phyloP scores from a whole-genome alignment of 2,888 invertebrate genomes.

The Pediacus dermestoides region DNA sequence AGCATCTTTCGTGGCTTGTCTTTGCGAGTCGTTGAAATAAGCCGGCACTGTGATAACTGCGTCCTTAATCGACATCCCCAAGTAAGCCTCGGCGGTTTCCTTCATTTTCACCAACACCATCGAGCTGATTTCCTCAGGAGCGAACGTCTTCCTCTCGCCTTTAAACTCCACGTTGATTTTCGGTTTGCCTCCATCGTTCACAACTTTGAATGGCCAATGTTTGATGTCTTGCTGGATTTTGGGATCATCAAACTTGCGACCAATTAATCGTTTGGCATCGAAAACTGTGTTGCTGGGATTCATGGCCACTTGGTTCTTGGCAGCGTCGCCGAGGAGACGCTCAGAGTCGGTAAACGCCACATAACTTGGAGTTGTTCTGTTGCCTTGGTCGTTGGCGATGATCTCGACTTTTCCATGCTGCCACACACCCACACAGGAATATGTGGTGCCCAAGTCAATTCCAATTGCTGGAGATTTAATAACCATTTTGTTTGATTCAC shows the following conservation, averaged over 20 bases:
- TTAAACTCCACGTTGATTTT: slow-evolving; percentile 63
- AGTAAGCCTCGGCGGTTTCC: slow-evolving; percentile 27
- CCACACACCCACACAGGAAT: slow-evolving; percentile 80
- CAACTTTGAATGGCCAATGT: slow-evolving; percentile 72
- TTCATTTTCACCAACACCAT: slow-evolving; percentile 55
- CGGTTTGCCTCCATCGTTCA: slow-evolving; percentile 59
- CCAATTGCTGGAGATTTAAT: slow-evolving; percentile 63
- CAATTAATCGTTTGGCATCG: slow-evolving; percentile 68
- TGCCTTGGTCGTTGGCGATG: slow-evolving; percentile 78
- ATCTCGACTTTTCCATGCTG: slow-evolving; percentile 81
- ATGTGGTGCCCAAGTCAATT: slow-evolving; percentile 85
- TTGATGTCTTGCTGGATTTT: slow-evolving; percentile 72
- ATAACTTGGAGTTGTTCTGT: slow-evolving; percentile 78
- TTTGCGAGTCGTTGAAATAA: slow-evolving; percentile 45
- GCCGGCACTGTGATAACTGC: slow-evolving; percentile 24
- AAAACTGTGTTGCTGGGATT: slow-evolving; percentile 71
- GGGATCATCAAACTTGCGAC: slow-evolving; percentile 65
- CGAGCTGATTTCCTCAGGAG: slow-evolving; percentile 67
- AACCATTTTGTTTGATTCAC: slow-evolving; percentile 36
- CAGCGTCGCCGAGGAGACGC: slow-evolving; percentile 66
- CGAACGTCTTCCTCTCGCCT: slow-evolving; percentile 60
- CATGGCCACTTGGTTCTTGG: slow-evolving; percentile 68
- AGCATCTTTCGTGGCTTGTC: slow-evolving; percentile 61
- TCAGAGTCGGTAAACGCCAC: slow-evolving; percentile 71
- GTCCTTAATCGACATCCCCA: slow-evolving; percentile 60